phyloP scores from a whole-genome alignment of 2,888 invertebrate genomes.

The Cremastinae sp. region DNA sequence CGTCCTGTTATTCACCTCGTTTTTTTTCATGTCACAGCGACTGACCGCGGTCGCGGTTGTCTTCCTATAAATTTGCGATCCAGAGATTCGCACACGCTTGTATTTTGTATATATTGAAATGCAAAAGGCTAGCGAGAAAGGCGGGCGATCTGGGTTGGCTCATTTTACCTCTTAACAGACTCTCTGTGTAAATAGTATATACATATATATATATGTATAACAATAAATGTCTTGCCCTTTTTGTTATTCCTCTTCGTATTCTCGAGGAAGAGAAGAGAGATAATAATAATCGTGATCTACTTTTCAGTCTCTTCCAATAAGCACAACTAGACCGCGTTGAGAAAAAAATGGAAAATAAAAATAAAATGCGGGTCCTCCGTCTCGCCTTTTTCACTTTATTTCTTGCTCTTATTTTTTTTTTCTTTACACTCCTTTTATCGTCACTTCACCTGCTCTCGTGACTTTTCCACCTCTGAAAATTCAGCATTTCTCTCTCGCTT shows the following conservation, averaged over 20 bases:
- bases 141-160: slow-evolving; percentile 8
- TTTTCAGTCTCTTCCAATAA: slow-evolving; percentile 55
- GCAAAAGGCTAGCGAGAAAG: neutral
- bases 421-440: slow-evolving; percentile 39
- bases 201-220: no score
- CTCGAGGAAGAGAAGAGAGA: slow-evolving; percentile 23
- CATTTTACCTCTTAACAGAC: slow-evolving; percentile 19
- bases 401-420: neutral
- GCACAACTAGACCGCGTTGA: slow-evolving; percentile 69
- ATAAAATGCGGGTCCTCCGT: slow-evolving; percentile 33
- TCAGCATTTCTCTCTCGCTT: slow-evolving; percentile 43
- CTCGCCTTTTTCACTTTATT: slow-evolving; percentile 38
- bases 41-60: slow-evolving; percentile 48
- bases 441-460: slow-evolving; percentile 30
- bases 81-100: neutral
- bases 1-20: slow-evolving; percentile 28
- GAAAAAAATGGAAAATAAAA: no score
- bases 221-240: slow-evolving; percentile 1
- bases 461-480: slow-evolving; percentile 16
- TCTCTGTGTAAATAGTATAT: neutral
- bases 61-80: slow-evolving; percentile 39
- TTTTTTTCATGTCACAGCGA: slow-evolving; percentile 38
- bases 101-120: neutral
- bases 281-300: slow-evolving; percentile 60
- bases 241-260: neutral